Evolutionary conservation across 1,140 invertebrate species (phyloP), one percentile per base, ranked within the genome.

Genomic region (Apis cerana): DNA sequence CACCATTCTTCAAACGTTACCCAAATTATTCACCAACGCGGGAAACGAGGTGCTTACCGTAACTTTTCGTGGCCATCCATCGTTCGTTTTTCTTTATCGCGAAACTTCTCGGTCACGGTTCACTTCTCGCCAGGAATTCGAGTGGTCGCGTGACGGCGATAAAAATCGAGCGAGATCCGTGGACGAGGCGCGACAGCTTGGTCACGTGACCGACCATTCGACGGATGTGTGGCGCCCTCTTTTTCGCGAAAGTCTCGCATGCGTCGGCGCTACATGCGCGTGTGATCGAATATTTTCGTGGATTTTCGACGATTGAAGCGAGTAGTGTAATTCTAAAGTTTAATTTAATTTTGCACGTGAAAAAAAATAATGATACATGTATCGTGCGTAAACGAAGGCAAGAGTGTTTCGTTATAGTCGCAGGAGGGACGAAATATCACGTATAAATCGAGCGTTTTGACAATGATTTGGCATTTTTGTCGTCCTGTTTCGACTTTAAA

Each of bases 161-260:
- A 62, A 85, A 72, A 77, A 85, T 85, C 83, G 65, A 64, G 23
- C 21, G 15, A 75, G 72, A 69, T 70, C 79, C 33, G n/a, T 58
- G 58, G 9, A n/a, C 9, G 58, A 61, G 67, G 65, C 68, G 70
- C 83, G 58, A n/a, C 62, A 21, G 56, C 21, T 52, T n/a, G 56
- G 27, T 56, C 19, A 27, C 72, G 72, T 76, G 64, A 77, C 0
- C 5, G 61, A 61, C 12, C 13, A 15, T 5, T 17, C 23, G 54
- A 61, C 4, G 23, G 21, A 54, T 75, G 12, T 33, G 65, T 67
- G 27, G 33, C 12, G 12, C 48, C 71, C 33, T 52, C 65, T 68
- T 12, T 61, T 67, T 69, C 58, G 43, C 4, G 62, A 56, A 21
- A 71, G 17, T 56, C 19, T 72, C 70, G 70, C 70, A 72, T 43